Evolutionary conservation across 2,797 vertebrate genomes (phyloP), one percentile per base, ranked within the genome.

Genomic region (Australoheros facetus): DNA sequence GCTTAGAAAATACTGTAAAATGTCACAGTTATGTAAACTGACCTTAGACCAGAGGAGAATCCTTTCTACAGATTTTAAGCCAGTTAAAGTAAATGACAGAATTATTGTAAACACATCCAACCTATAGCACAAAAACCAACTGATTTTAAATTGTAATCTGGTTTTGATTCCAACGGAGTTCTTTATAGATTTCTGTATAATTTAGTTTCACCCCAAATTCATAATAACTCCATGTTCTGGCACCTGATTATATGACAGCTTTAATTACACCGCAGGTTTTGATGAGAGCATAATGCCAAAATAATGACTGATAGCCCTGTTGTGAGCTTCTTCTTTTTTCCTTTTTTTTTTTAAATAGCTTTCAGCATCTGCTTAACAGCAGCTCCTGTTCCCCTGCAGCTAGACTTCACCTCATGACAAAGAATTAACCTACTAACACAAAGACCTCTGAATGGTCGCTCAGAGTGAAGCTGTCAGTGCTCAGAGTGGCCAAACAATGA

Each of bases 21-120:
- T 77, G 62, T 56, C 57, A 83, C 54, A 42, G 51, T 91, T 89
- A 90, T 76, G 78, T 87, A 91, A 92, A 75, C 79, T 62, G 82
- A 85, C 85, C 85, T 90, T 76, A 87, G 85, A 74, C 71, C 79
- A 59, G 32, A 55, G 34, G 71, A 85, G 42, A 73, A 72, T 70
- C 39, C 56, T 81, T 66, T 42, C 59, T 42, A 23, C 76, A 72
- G 74, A 81, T 89, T 87, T 57, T 79, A 83, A 76, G 83, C 57
- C 87, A 85, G 42, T 37, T n/a, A 21, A 70, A 80, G 45, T 32
- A 73, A 75, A 80, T 60, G 17, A 21, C 58, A 1, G 42, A 73
- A 78, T 78, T 54, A 74, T 66, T 7, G 39, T 83, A 75, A 84
- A 80, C 57, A 84, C 58, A 79, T 75, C 42, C 56, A 8, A 80